Base-by-base conservation (phyloP, 2,888 invertebrate species). In the Luperina nickerlii region DNA sequence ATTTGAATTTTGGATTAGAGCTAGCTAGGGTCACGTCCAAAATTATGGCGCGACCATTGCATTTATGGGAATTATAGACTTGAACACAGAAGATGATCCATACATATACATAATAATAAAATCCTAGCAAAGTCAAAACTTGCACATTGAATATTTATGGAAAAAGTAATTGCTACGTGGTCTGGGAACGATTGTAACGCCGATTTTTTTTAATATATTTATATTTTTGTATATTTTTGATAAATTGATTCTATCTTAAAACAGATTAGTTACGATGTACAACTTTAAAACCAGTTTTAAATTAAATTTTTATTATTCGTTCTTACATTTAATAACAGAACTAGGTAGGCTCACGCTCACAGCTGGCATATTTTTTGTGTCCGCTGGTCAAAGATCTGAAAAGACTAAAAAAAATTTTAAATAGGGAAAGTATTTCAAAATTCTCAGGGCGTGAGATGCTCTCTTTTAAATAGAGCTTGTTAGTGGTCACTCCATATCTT, bases 401-500 rank as follows among this genome's bases (percentile, higher is more conserved):
- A 45, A 8, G 11, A 54, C 1, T 13, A 65, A 76, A 57, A 38
- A 45, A 66, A 42, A 5, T 5, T 7, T 0, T 76, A 81, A 72
- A 42, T 66, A 62, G 74, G 68, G 72, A 76, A 69, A 75, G 42
- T 67, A 18, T 54, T 76, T 51, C 48, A 83, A 89, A 84, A 89
- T 89, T 87, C 83, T 75, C 72, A 27, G 90, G 94, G 94, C 93
- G 94, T 94, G 94, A 92, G 92, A 94, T 89, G 87, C 76, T 89
- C 90, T 90, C 89, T 82, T 87, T 85, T 85, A 87, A 89, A 89
- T 90, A 90, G 87, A 84, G 89, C 94, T 94, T 92, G 94, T 95
- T 95, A 95, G 94, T 90, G 95, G 94, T 93, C 94, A 95, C 85
- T 91, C 78, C 73, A 88, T 62, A 78, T 90, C 84, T 89, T 88